These are phyloP conservation scores for Nyleta sp. DNA, from an alignment of 2,888 invertebrate species.

Conservation along the genomic window DNA sequence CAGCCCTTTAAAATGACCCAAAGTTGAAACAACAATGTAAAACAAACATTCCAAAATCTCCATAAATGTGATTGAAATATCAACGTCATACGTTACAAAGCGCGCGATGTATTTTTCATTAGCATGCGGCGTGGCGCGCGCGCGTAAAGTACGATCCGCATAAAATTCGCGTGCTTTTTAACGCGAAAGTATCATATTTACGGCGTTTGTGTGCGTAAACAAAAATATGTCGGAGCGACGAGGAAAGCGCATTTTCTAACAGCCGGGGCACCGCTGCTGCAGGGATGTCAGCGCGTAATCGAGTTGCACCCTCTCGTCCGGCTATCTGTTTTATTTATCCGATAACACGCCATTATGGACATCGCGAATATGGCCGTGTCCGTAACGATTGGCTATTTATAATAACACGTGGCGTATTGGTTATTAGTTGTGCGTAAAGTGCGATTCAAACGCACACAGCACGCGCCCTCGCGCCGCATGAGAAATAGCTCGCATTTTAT, in stretches of 20 bases:
- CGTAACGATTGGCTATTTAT: conserved; percentile 82
- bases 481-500: conserved; percentile 9
- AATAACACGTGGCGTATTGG: conserved; percentile 81
- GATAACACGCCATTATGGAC: conserved; percentile 82
- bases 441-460: conserved; percentile 71
- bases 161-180: conserved; percentile 65
- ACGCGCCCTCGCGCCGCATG: neutral
- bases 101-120: conserved; percentile 62
- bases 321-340: conserved; percentile 82
- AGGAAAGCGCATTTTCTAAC: conserved; percentile 64
- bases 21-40: conserved; percentile 52
- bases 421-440: conserved; percentile 80
- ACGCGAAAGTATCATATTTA: conserved; percentile 59
- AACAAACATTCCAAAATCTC: conserved; percentile 57
- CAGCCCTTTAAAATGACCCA: conserved; percentile 35
- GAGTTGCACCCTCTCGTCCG: conserved; percentile 78
- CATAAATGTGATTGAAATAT: conserved; percentile 65
- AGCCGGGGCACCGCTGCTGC: conserved; percentile 69
- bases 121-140: conserved; percentile 56
- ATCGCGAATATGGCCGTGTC: conserved; percentile 79
- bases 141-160: conserved; percentile 59
- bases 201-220: conserved; percentile 60
- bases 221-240: conserved; percentile 61
- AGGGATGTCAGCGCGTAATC: conserved; percentile 79
- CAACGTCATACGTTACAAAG: conserved; percentile 61